These are phyloP conservation scores for Boulengeromyrus knoepffleri DNA, from an alignment of 2,113 vertebrate genomes.

Conservation along the genomic window DNA sequence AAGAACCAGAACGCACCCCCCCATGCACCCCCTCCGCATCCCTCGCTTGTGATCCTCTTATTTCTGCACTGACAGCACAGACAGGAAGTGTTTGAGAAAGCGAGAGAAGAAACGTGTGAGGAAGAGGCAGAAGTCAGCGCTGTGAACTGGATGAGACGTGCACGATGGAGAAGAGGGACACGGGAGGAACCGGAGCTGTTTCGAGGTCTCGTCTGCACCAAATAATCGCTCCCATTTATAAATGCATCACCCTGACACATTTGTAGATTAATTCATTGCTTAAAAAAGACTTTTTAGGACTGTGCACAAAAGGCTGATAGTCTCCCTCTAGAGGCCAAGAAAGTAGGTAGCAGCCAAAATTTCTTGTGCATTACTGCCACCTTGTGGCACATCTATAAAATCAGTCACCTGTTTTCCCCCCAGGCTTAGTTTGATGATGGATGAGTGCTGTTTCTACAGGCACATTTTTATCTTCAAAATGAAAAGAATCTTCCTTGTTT, in stretches of 20 bases:
- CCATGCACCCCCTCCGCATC: neutral
- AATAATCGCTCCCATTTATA: conserved; percentile 15
- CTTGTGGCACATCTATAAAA: neutral
- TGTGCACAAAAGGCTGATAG: neutral
- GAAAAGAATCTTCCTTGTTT: neutral
- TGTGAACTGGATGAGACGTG: neutral
- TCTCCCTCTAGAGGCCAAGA: neutral
- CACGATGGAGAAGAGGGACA: neutral
- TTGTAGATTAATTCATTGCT: conserved; percentile 16
- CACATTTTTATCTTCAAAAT: neutral
- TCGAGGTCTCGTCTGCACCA: neutral
- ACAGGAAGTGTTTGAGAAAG: neutral
- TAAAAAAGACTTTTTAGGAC: conserved; percentile 15
- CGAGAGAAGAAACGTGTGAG: neutral
- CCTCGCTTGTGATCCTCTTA: neutral
- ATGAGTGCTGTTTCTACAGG: neutral
- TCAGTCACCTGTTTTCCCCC: neutral
- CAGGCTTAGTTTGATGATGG: neutral
- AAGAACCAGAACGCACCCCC: neutral
- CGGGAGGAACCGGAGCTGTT: neutral
- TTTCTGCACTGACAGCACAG: neutral
- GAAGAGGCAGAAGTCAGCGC: neutral
- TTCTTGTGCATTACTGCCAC: neutral
- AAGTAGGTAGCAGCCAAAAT: neutral
- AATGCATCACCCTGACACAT: conserved; percentile 11